Percentiles rank a stretch among this genome's conserved stretches.
Conservation (phyloP, 2,797 vertebrate species). For the Muraenolepis orangiensis region DNA sequence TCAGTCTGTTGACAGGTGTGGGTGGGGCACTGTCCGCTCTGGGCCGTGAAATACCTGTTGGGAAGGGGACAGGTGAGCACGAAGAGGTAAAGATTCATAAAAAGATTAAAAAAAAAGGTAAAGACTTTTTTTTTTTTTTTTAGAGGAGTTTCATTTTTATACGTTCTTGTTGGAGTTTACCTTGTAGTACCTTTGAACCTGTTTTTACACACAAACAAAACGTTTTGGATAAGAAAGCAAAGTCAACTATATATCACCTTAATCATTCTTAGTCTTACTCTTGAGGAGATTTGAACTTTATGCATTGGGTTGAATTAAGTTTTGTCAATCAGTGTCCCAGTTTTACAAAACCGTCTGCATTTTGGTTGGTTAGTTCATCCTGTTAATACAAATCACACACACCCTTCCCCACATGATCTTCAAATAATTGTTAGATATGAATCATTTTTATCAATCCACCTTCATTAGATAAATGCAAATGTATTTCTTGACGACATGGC, state of each 20-base stretch:
- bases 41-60: slow-evolving; percentile 88
- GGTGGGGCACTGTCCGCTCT: slow-evolving; percentile 90
- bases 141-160: neutral
- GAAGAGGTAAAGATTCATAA: no score
- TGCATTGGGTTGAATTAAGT: neutral
- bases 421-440: neutral
- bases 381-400: neutral
- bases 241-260: neutral
- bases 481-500: neutral
- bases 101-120: neutral
- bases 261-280: neutral
- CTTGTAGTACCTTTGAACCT: neutral
- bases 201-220: neutral
- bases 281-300: neutral
- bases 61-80: neutral
- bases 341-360: no score
- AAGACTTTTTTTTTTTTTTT: no score
- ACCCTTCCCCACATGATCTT: neutral
- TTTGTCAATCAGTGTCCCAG: neutral
- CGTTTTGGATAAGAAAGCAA: neutral
- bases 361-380: neutral
- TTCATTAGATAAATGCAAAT: neutral
- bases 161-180: neutral
- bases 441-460: neutral
- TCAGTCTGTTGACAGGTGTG: slow-evolving; percentile 91